These are phyloP conservation scores for Chironomus striatipennis DNA, from an alignment of 1,140 invertebrate species.

Conservation along the genomic window DNA sequence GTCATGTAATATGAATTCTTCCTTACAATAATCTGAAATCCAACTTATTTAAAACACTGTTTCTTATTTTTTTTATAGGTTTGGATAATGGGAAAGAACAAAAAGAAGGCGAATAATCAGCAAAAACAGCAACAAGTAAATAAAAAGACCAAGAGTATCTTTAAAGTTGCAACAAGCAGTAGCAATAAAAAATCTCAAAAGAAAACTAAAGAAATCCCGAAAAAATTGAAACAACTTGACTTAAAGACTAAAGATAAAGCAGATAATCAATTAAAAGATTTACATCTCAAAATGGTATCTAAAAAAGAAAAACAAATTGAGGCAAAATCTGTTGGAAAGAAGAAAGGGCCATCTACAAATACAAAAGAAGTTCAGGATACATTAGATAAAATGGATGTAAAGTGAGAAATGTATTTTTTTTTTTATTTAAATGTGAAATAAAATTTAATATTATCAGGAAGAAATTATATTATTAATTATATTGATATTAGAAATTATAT, in stretches of 20 bases:
- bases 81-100: slow-evolving; percentile 30
- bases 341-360: slow-evolving; percentile 34
- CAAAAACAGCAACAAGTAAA: not conserved
- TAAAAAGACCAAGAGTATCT: not conserved
- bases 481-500: too few relatives aligned
- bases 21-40: too few relatives aligned
- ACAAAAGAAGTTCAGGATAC: slow-evolving; percentile 34
- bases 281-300: slow-evolving; percentile 38
- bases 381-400: slow-evolving; percentile 37
- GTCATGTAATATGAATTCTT: slow-evolving; percentile 22
- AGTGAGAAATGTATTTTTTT: slow-evolving; percentile 25
- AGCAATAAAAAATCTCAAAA: not conserved
- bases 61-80: not conserved
- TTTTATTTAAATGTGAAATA: too few relatives aligned
- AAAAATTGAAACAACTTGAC: slow-evolving; percentile 37
- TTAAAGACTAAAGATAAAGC: slow-evolving; percentile 31
- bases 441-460: too few relatives aligned
- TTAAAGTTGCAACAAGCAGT: not conserved
- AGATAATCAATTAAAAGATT: slow-evolving; percentile 34
- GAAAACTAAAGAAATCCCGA: slow-evolving; percentile 34
- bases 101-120: slow-evolving; percentile 33
- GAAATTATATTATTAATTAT: too few relatives aligned
- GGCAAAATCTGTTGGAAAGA: slow-evolving; percentile 31
- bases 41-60: too few relatives aligned
- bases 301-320: slow-evolving; percentile 31